Evolutionary conservation across 2,113 vertebrate species (phyloP).

Genomic region (Enhydra lutris): DNA sequence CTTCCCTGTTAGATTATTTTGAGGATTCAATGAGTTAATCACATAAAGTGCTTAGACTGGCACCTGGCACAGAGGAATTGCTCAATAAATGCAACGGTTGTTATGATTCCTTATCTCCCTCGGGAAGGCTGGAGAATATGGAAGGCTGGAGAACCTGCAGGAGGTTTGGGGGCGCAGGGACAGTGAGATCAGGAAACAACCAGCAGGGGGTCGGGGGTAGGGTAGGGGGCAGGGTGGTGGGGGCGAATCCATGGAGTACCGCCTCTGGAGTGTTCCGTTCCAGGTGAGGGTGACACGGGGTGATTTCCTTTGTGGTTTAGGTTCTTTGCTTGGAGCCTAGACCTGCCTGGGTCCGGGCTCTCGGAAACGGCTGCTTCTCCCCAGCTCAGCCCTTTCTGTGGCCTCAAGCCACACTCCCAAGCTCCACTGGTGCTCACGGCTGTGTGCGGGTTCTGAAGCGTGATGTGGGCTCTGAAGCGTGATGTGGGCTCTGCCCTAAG

Average conservation of each 20-base stretch:
- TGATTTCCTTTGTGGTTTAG: too few species aligned
- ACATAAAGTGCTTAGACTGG: not conserved
- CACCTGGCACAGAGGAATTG: not conserved
- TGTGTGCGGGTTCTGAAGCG: not conserved
- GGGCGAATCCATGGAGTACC: too few species aligned
- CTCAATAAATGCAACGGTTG: not conserved
- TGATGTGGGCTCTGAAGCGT: not conserved
- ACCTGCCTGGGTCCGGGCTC: not conserved
- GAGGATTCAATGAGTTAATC: not conserved
- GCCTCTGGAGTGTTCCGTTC: rapidly evolving
- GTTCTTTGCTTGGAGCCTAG: not conserved
- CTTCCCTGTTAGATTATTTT: not conserved
- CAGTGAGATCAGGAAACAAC: not conserved
- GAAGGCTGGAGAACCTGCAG: not conserved
- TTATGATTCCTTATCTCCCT: not conserved
- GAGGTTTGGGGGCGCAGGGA: not conserved
- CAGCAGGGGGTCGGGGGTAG: too few species aligned
- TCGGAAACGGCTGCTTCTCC: not conserved
- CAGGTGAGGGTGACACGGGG: rapidly evolving
- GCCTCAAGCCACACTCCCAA: not conserved
- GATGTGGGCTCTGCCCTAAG: not conserved
- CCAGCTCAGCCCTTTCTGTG: not conserved
- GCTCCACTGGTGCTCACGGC: rapidly evolving
- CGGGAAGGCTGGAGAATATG: not conserved
- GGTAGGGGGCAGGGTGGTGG: rapidly evolving